Percentiles rank a stretch among this genome's conserved stretches.
Conservation (phyloP, 2,113 vertebrate genomes). For the Plestiodon gilberti region DNA sequence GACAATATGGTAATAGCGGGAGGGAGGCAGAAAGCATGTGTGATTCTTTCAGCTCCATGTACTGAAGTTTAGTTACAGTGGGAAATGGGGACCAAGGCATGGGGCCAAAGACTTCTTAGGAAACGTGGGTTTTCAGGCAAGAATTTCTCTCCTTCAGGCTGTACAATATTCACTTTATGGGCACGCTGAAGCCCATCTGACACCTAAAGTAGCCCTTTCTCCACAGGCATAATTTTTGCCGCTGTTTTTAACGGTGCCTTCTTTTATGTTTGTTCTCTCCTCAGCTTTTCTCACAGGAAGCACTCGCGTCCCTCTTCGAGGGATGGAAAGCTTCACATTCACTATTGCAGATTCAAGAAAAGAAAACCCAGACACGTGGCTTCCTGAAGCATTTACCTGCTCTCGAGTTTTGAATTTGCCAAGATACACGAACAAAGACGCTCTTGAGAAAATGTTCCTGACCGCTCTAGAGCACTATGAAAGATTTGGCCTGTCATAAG, state of each 20-base stretch:
- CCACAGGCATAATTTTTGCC: background rate
- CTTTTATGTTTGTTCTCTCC: background rate
- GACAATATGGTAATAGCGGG: too few relatives aligned
- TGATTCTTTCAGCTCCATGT: too few relatives aligned
- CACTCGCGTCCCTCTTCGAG: constrained; percentile 45
- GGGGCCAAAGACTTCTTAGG: too few relatives aligned
- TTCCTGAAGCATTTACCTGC: constrained; percentile 46
- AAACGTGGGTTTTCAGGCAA: too few relatives aligned
- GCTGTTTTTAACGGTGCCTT: background rate
- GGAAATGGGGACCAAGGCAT: too few relatives aligned
- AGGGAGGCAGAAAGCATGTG: too few relatives aligned
- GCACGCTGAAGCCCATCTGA: background rate
- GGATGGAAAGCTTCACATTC: constrained; percentile 12
- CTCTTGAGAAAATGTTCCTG: constrained; percentile 59
- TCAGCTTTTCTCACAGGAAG: constrained; percentile 73
- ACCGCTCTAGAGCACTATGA: constrained; percentile 53
- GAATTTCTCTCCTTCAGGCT: too few relatives aligned
- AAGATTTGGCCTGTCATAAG: constrained; percentile 32
- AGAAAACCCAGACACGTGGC: constrained; percentile 54
- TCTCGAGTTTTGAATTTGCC: constrained; percentile 41
- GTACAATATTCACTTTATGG: background rate
- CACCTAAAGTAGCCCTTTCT: background rate
- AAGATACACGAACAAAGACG: constrained; percentile 66
- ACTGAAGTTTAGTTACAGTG: too few relatives aligned
- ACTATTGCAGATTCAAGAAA: accelerated